Evolutionary conservation across 37 sponge, comb jelly and placozoan genomes (phyloP), one percentile per base, ranked within the genome.

Genomic region (Cliona cf. orientalis): DNA sequence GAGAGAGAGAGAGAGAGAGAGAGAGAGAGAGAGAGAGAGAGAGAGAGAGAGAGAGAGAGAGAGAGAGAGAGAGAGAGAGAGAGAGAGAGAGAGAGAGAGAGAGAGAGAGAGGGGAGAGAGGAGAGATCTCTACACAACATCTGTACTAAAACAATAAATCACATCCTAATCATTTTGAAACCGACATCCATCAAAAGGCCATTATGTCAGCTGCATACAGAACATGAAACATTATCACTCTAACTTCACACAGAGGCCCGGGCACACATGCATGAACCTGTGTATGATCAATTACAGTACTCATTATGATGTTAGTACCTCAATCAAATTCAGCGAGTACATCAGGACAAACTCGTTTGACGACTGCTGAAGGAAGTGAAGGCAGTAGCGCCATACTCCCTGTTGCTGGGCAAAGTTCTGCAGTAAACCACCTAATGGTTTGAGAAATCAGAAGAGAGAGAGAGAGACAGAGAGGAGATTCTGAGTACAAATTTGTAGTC

Each of bases 251-350:
- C n/a, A n/a, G n/a, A n/a, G n/a, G n/a, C n/a, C n/a, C n/a, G n/a
- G n/a, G n/a, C n/a, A n/a, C n/a, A n/a, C n/a, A 11, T 35, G 17
- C 70, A 5, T 5, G 39, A 35, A 39, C 37, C 70, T 25, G 36
- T 22, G 4, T 14, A 14, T 22, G 3, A 9, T 3, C 37, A 66
- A 4, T 31, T 39, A 26, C 39, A 7, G 35, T 35, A 25, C 70
- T 9, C 34, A 69, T 31, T 69, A n/a, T n/a, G n/a, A n/a, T n/a
- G n/a, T 2, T 39, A n/a, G 2, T 66, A 91, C 92, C 87, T 95
- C 96, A 17, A 92, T 46, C 31, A 90, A 74, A 59, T 90, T 89
- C 41, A 92, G 88, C 1, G 93, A 75, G 76, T 90, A 95, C 93
- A 95, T 89, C 65, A 87, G 69, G 6, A 90, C 78, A 59, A 81